phyloP scores from a whole-genome alignment of 1,140 invertebrate species.

The Aphis craccivora region DNA sequence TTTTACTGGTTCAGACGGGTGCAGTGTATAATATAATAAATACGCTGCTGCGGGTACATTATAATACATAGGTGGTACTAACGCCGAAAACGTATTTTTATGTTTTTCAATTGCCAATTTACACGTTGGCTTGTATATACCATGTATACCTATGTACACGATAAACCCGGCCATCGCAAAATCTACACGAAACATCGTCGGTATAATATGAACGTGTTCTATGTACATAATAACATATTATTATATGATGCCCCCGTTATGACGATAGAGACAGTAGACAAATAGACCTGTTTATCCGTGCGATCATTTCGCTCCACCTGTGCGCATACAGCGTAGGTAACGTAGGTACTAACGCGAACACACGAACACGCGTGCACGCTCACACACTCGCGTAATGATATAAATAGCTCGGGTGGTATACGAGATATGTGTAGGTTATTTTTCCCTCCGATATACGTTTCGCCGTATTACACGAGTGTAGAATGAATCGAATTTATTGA shows the following conservation, averaged over 20 bases:
- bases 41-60: not conserved
- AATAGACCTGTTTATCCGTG: not conserved
- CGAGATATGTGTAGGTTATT: not conserved
- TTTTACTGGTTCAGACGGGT: not conserved
- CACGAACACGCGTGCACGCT: not conserved
- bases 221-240: not conserved
- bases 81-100: not conserved
- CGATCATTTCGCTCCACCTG: not conserved
- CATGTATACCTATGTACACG: not conserved
- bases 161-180: not conserved
- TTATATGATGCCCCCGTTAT: not conserved
- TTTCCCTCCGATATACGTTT: not conserved
- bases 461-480: not conserved
- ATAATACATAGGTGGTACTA: not conserved
- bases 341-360: not conserved
- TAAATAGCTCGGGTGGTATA: not conserved
- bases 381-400: not conserved
- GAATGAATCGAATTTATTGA: not conserved
- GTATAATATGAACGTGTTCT: not conserved
- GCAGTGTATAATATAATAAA: not conserved
- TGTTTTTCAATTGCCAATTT: not conserved
- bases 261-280: conserved; percentile 5
- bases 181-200: not conserved
- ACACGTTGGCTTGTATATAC: not conserved
- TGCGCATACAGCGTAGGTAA: no score